Evolutionary conservation across 2,888 invertebrate species (phyloP), one percentile per base, ranked within the genome.

Genomic region (Odontomyia ornata): DNA sequence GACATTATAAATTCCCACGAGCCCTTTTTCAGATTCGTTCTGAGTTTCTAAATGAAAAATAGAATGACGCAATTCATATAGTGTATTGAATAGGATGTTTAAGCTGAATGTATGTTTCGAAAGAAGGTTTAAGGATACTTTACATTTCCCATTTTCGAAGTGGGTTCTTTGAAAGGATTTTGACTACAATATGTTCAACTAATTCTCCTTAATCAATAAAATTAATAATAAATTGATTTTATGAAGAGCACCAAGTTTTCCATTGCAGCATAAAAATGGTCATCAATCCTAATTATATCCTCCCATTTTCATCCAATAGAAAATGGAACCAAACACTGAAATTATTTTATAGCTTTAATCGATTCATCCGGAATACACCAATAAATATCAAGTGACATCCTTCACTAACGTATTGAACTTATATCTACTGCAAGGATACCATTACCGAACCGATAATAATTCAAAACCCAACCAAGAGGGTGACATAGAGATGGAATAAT

Each of bases 351-450:
- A 56, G 28, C 25, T 30, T 30, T 73, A 73, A 57, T 73, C 73
- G 73, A 36, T 73, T 60, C 43, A 27, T 36, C 57, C 73, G 36
- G 52, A 30, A 72, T 21, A 36, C 23, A 28, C 72, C 57, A 57
- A 73, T 60, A 73, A 57, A 73, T 57, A 72, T 60, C 36, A 57
- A 60, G 43, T 30, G 23, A 28, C 73, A 73, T 36, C 73, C 57
- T 73, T 56, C 13, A 15, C 15, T 7, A 11, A 5, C 46, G 0
- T 9, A 69, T 60, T 60, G 60, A 21, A 60, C 15, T 9, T 4
- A 46, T 47, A 15, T 47, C 60, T 25, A 23, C 27, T 25, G 36
- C 36, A 36, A 36, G 36, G 23, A 18, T 25, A 25, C 13, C 11
- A 21, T 4, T 30, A 30, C 69, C 25, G n/a, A n/a, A n/a, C 11